phyloP scores from a whole-genome alignment of 2,888 invertebrate species.

The Eueremaeus valkanovi region DNA sequence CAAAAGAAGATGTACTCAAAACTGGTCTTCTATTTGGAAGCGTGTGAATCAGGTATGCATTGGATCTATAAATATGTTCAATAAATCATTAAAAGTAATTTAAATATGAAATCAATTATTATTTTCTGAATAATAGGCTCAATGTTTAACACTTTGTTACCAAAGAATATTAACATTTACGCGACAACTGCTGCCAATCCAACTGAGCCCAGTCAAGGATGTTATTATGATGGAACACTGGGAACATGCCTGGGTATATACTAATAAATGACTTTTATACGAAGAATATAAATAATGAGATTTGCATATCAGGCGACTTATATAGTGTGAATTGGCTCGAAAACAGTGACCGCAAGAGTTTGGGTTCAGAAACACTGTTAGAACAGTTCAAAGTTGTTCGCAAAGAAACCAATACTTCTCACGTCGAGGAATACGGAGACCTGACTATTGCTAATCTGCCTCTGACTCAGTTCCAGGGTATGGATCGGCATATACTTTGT shows the following conservation, averaged over 20 bases:
- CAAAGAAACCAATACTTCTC: constrained; percentile 59
- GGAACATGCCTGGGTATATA: neutral
- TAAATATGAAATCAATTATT: neutral
- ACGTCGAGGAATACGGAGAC: constrained; percentile 60
- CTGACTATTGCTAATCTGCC: constrained; percentile 43
- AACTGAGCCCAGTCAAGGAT: constrained; percentile 59
- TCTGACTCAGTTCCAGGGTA: constrained; percentile 47
- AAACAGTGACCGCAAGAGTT: constrained; percentile 50
- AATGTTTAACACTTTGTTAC: constrained; percentile 59
- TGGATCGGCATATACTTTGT: constrained; percentile 13
- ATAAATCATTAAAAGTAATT: neutral
- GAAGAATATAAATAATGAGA: no score
- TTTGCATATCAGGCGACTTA: no score
- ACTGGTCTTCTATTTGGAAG: constrained; percentile 61
- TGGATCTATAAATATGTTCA: no score
- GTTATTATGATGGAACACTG: constrained; percentile 56
- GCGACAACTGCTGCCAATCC: constrained; percentile 58
- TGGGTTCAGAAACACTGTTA: constrained; percentile 56
- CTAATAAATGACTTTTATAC: no score
- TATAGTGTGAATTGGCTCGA: constrained; percentile 63
- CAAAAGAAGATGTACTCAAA: constrained; percentile 54
- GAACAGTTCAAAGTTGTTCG: constrained; percentile 58
- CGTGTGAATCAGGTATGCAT: constrained; percentile 59
- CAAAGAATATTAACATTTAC: constrained; percentile 53
- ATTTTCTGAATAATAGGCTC: constrained; percentile 47